phyloP scores from a whole-genome alignment of 2,888 invertebrate species.

The Stomorhina lunata region DNA sequence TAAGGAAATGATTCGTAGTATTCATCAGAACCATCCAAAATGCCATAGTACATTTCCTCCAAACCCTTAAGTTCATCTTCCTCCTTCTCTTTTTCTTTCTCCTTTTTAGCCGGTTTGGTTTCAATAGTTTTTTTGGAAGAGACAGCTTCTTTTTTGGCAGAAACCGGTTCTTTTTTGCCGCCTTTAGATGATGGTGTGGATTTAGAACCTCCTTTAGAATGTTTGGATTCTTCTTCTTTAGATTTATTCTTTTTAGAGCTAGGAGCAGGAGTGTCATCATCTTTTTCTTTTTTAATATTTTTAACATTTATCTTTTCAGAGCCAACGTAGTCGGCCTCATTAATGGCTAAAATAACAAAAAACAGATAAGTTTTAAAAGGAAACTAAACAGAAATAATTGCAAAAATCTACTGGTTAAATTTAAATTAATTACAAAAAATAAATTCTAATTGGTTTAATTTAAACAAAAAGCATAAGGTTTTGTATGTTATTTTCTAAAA shows the following conservation, averaged over 20 bases:
- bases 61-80: slow-evolving; percentile 76
- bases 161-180: slow-evolving; percentile 43
- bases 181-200: slow-evolving; percentile 45
- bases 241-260: slow-evolving; percentile 48
- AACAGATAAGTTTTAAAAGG: background rate
- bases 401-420: background rate
- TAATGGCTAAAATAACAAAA: slow-evolving; percentile 73
- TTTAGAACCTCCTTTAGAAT: slow-evolving; percentile 50
- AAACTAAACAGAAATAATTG: background rate
- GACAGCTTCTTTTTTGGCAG: slow-evolving; percentile 45
- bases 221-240: slow-evolving; percentile 51
- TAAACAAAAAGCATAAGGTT: slow-evolving; percentile 55
- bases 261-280: slow-evolving; percentile 64
- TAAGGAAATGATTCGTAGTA: slow-evolving; percentile 75
- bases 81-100: slow-evolving; percentile 67
- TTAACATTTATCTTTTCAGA: slow-evolving; percentile 70
- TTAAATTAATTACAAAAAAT: background rate
- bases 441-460: slow-evolving; percentile 17
- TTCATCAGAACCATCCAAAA: slow-evolving; percentile 72
- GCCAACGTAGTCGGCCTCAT: slow-evolving; percentile 75
- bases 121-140: slow-evolving; percentile 50
- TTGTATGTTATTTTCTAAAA: slow-evolving; percentile 8
- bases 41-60: slow-evolving; percentile 78
- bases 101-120: slow-evolving; percentile 66
- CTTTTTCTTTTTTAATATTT: slow-evolving; percentile 76